Evolutionary conservation across 2,113 vertebrate species (phyloP).

Genomic region (Calcarius ornatus): DNA sequence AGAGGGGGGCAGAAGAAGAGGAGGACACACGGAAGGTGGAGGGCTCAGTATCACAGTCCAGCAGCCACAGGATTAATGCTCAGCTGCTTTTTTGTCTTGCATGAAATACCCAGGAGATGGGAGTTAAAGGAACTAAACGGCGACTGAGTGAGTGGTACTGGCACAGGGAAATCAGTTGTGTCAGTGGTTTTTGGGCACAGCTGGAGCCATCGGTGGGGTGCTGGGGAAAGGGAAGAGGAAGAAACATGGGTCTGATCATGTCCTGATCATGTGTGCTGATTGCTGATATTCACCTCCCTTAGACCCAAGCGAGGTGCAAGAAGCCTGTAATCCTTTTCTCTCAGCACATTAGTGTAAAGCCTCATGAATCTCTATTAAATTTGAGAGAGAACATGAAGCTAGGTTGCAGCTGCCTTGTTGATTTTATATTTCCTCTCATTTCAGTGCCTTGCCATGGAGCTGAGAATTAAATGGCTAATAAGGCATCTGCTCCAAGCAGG

Average conservation of each 20-base stretch:
- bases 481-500: slow-evolving; percentile 39
- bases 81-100: neutral
- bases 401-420: slow-evolving; percentile 54
- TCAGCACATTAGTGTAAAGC: slow-evolving; percentile 16
- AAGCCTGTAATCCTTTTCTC: neutral
- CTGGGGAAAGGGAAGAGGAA: neutral
- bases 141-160: neutral
- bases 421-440: slow-evolving; percentile 38
- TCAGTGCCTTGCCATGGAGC: neutral
- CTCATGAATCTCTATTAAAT: slow-evolving; percentile 59
- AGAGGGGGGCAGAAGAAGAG: neutral
- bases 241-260: neutral
- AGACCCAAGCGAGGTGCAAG: neutral
- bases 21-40: rapidly evolving
- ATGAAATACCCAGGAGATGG: neutral
- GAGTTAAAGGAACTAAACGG: rapidly evolving
- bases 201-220: neutral
- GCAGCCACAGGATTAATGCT: neutral
- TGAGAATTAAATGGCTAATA: slow-evolving; percentile 45
- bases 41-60: neutral
- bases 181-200: neutral
- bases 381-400: slow-evolving; percentile 31
- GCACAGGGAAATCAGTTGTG: rapidly evolving
- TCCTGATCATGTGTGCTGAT: neutral
- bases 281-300: neutral